Evolutionary conservation across 1,140 invertebrate species (phyloP).

Genomic region (Heterodera schachtii): DNA sequence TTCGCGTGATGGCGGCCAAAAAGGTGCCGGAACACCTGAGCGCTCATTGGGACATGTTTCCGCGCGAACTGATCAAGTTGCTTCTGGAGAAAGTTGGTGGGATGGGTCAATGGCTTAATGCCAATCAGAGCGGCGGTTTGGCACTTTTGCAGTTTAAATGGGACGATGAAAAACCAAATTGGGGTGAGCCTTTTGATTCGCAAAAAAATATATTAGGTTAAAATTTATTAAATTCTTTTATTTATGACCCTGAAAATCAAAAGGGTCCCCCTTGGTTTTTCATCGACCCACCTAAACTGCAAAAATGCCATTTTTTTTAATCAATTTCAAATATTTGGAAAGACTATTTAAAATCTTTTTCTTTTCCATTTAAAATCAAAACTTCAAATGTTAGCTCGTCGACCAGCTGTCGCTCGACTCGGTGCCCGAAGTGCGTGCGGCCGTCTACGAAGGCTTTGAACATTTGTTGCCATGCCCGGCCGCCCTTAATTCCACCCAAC

Average conservation of each 20-base stretch:
- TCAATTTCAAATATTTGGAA: too few species aligned
- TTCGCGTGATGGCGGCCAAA: slow-evolving; percentile 32
- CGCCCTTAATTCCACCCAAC: slow-evolving; percentile 36
- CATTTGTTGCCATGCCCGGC: slow-evolving; percentile 22
- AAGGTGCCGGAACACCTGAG: slow-evolving; percentile 30
- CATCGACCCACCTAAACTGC: too few species aligned
- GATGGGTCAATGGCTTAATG: not conserved
- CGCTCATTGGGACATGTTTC: slow-evolving; percentile 34
- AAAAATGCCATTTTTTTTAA: too few species aligned
- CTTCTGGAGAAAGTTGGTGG: slow-evolving; percentile 9
- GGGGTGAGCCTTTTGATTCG: too few species aligned
- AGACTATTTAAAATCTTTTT: too few species aligned
- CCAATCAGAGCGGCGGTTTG: too few species aligned
- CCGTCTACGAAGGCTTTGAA: slow-evolving; percentile 34
- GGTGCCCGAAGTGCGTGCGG: slow-evolving; percentile 32
- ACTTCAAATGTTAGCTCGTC: slow-evolving; percentile 24
- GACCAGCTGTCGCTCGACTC: slow-evolving; percentile 32
- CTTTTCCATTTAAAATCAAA: not conserved
- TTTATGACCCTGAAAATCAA: too few species aligned
- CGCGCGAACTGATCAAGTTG: slow-evolving; percentile 37
- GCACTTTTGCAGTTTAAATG: too few species aligned
- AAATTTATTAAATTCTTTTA: too few species aligned
- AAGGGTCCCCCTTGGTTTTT: too few species aligned
- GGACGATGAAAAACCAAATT: too few species aligned
- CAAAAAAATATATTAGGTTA: too few species aligned